Percentiles rank a stretch among this genome's conserved stretches.
These are phyloP conservation scores for Heptranchias perlo DNA, from an alignment of 2,113 vertebrate species.

Conservation along the genomic window DNA sequence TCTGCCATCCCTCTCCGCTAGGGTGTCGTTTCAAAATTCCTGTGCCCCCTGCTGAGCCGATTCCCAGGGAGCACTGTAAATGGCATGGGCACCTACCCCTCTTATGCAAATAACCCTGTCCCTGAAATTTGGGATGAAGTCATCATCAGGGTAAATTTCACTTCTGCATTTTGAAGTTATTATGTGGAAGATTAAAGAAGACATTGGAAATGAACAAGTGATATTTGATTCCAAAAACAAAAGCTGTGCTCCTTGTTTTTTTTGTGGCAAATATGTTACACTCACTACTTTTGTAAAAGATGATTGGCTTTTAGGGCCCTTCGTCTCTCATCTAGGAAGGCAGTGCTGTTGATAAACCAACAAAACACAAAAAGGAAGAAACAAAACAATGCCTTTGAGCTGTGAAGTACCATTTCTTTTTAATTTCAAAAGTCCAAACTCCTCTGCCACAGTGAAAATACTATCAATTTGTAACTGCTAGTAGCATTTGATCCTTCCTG, in stretches of 20 bases:
- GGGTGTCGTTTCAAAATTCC: not conserved
- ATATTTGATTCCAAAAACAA: no score
- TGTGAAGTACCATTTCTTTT: slow-evolving; percentile 21
- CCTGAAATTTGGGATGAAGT: not conserved
- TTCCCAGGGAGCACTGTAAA: not conserved
- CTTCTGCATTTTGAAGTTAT: not conserved
- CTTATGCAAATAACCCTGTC: not conserved
- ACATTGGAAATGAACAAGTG: not conserved
- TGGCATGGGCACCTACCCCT: not conserved
- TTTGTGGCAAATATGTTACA: not conserved
- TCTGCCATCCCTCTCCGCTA: not conserved
- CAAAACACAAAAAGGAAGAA: not conserved
- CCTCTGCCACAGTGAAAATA: slow-evolving; percentile 19
- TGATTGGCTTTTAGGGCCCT: not conserved
- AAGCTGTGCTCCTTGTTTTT: not conserved
- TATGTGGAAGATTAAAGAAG: not conserved
- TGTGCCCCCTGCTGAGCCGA: not conserved
- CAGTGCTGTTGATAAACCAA: not conserved
- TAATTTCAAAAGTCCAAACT: slow-evolving; percentile 25
- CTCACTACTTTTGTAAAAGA: not conserved
- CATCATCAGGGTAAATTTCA: not conserved
- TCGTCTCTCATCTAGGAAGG: not conserved
- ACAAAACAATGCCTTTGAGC: not conserved
- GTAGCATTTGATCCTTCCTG: slow-evolving; percentile 40
- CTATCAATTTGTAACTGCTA: slow-evolving; percentile 37